These are phyloP conservation scores for Hypomecis punctinalis DNA, from an alignment of 2,888 invertebrate genomes.

Conservation along the genomic window DNA sequence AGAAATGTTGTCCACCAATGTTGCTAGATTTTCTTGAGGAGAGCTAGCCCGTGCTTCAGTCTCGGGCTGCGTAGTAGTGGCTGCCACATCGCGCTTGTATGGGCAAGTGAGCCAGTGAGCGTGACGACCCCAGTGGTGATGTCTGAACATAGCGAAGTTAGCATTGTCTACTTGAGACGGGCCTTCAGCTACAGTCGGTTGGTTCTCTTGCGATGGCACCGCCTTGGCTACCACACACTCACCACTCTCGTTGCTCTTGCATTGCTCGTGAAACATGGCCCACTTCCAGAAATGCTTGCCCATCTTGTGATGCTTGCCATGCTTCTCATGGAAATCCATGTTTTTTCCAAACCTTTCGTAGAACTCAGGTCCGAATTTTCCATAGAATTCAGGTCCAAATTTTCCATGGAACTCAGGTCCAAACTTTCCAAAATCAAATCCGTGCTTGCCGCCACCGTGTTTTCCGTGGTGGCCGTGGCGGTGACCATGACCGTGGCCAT, in stretches of 20 bases:
- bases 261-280: constrained; percentile 33
- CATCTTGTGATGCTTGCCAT: constrained; percentile 33
- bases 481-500: constrained; percentile 4
- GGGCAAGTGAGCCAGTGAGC: constrained; percentile 12
- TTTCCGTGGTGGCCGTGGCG: constrained; percentile 30
- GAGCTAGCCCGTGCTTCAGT: not conserved
- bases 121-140: constrained; percentile 34
- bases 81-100: constrained; percentile 21
- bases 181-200: constrained; percentile 14
- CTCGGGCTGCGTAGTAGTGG: constrained; percentile 28
- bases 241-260: constrained; percentile 39
- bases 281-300: constrained; percentile 42
- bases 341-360: constrained; percentile 21
- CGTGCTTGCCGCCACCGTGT: constrained; percentile 34
- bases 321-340: constrained; percentile 18
- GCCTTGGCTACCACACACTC: constrained; percentile 27
- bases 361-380: constrained; percentile 15
- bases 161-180: constrained; percentile 27
- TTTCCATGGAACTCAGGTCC: constrained; percentile 15
- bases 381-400: constrained; percentile 15
- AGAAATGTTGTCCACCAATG: constrained; percentile 48
- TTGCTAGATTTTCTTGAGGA: constrained; percentile 45
- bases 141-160: constrained; percentile 19
- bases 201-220: constrained; percentile 25
- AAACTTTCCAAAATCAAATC: constrained; percentile 20